Evolutionary conservation across 1,140 invertebrate species (phyloP).

Genomic region (Drosophila arawakana): DNA sequence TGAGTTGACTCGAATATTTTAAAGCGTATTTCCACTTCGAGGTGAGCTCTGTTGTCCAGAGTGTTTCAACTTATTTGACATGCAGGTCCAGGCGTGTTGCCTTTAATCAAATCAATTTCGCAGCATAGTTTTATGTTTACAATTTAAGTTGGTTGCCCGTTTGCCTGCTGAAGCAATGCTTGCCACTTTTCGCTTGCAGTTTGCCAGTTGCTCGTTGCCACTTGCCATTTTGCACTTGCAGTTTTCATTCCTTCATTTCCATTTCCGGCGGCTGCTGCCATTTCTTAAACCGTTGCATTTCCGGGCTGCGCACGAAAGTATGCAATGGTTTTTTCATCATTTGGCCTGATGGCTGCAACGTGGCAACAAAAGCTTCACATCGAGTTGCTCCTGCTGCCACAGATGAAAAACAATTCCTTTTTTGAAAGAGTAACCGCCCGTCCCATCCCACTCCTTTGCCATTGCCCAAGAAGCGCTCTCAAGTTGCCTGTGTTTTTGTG

Average conservation of each 20-base stretch:
- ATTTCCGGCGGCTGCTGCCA: constrained; percentile 37
- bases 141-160: constrained; percentile 72
- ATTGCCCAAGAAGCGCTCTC: not conserved
- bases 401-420: constrained; percentile 77
- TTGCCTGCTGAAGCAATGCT: constrained; percentile 16
- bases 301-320: constrained; percentile 78
- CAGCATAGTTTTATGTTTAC: constrained; percentile 83
- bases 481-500: constrained; percentile 34
- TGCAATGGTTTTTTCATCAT: constrained; percentile 82
- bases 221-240: constrained; percentile 14
- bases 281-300: constrained; percentile 58
- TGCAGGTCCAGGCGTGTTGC: constrained; percentile 69
- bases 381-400: constrained; percentile 14
- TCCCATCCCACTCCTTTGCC: not conserved
- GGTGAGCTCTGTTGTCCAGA: not conserved
- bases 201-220: constrained; percentile 18
- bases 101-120: constrained; percentile 84
- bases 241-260: constrained; percentile 38
- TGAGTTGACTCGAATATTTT: not conserved
- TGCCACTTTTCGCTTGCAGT: constrained; percentile 13
- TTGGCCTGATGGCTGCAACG: constrained; percentile 77
- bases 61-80: constrained; percentile 69
- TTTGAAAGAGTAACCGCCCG: constrained; percentile 6
- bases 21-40: constrained; percentile 26
- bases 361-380: constrained; percentile 71